Evolutionary conservation across 1,140 invertebrate genomes (phyloP).

Genomic region (Drosophila busckii): DNA sequence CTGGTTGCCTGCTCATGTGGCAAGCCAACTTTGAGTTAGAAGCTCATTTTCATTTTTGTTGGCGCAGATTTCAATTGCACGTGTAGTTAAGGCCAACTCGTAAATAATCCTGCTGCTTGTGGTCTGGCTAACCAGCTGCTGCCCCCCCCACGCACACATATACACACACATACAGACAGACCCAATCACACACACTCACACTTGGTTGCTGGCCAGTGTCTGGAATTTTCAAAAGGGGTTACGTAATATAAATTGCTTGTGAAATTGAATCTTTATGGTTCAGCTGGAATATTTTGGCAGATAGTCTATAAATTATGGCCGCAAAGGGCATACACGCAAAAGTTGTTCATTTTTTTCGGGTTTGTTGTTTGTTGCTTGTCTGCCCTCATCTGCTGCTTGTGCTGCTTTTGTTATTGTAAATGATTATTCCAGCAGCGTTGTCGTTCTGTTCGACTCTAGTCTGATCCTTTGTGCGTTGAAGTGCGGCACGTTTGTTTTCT

Average conservation of each 20-base stretch:
- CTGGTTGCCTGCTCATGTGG: constrained; percentile 26
- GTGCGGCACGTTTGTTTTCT: constrained; percentile 50
- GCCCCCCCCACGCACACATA: constrained; percentile 16
- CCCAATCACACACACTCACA: too few species aligned
- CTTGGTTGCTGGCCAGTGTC: not conserved
- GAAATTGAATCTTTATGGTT: constrained; percentile 77
- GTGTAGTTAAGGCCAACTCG: constrained; percentile 48
- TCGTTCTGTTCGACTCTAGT: constrained; percentile 43
- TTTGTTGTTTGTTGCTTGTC: constrained; percentile 18
- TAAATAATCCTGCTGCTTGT: constrained; percentile 59
- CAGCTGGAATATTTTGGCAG: constrained; percentile 77
- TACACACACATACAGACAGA: too few species aligned
- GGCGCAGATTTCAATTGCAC: constrained; percentile 1
- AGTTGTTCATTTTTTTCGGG: constrained; percentile 38
- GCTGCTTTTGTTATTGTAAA: constrained; percentile 48
- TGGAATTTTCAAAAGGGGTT: constrained; percentile 34
- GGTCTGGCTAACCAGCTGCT: constrained; percentile 48
- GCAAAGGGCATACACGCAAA: constrained; percentile 69
- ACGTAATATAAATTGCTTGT: constrained; percentile 73
- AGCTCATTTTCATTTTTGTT: constrained; percentile 15
- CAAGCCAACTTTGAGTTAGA: constrained; percentile 33
- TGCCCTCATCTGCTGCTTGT: constrained; percentile 29
- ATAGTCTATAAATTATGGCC: constrained; percentile 77
- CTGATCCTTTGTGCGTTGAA: constrained; percentile 59
- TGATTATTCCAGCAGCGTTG: too few species aligned